Conservation (phyloP, 2,797 vertebrate genomes). For the Scolopax bukidnonensis region DNA sequence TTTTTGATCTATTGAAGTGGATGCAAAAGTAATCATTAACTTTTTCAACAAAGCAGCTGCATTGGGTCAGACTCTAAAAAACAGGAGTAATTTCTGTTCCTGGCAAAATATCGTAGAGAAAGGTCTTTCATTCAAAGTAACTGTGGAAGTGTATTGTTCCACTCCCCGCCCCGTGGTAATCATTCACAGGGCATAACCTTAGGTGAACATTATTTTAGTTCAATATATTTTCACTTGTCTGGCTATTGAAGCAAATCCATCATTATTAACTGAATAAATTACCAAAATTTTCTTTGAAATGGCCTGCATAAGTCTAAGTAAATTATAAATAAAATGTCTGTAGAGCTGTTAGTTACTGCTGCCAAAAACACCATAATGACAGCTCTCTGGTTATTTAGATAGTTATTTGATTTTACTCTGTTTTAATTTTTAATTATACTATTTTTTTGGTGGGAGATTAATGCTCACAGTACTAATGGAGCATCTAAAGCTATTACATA, state of each 20-base stretch:
- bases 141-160: not conserved
- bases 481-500: not conserved
- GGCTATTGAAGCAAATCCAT: constrained; percentile 15
- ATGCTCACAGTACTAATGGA: not conserved
- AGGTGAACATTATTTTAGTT: constrained; percentile 24
- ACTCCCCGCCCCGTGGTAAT: not conserved
- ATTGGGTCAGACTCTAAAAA: constrained; percentile 41
- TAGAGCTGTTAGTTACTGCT: not conserved
- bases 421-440: too few relatives aligned
- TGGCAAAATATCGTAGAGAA: constrained; percentile 3
- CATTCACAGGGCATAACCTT: not conserved
- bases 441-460: not conserved
- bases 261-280: not conserved
- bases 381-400: not conserved
- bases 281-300: constrained; percentile 15
- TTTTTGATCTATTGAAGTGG: constrained; percentile 41
- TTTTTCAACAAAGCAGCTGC: constrained; percentile 58
- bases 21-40: constrained; percentile 39
- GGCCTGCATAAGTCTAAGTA: not conserved
- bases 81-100: not conserved
- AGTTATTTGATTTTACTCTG: not conserved
- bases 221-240: constrained; percentile 14
- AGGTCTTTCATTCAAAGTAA: not conserved
- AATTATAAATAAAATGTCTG: not conserved
- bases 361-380: not conserved